Evolutionary conservation across 2,113 vertebrate species (phyloP).

Genomic region (Labeo rohita): DNA sequence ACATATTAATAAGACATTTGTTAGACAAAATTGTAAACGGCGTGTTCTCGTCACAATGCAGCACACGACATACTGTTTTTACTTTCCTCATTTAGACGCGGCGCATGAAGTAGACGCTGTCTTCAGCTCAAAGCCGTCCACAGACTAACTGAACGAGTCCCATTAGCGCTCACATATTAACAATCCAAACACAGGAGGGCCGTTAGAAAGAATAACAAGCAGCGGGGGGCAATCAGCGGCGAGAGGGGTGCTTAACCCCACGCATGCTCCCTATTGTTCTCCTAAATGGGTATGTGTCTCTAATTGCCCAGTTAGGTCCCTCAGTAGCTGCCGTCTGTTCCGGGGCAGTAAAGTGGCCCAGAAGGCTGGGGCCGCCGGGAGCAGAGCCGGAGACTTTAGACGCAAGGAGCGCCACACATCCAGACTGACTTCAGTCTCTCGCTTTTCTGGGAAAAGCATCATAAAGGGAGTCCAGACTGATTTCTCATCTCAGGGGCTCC

Average conservation of each 20-base stretch:
- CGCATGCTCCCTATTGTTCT: conserved; percentile 73
- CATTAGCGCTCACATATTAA: conserved; percentile 54
- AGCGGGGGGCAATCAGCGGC: conserved; percentile 62
- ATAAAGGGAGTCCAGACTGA: not conserved
- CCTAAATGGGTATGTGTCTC: conserved; percentile 75
- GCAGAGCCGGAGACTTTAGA: conserved; percentile 28
- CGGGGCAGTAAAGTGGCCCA: conserved; percentile 63
- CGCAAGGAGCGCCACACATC: not conserved
- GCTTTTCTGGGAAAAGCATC: not conserved
- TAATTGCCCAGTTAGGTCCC: conserved; percentile 78
- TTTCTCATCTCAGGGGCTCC: not conserved
- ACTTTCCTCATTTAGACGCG: not conserved
- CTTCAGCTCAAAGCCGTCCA: not conserved
- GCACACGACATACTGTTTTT: not conserved
- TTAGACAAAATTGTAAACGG: not conserved
- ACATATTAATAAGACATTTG: not conserved
- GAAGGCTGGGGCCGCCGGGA: conserved; percentile 57
- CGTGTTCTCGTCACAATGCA: not conserved
- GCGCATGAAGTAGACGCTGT: not conserved
- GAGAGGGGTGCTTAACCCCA: conserved; percentile 69
- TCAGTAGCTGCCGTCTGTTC: conserved; percentile 72
- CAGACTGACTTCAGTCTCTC: not conserved
- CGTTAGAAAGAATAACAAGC: conserved; percentile 76
- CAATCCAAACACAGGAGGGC: conserved; percentile 73
- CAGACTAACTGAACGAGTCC: conserved; percentile 16